Base-by-base conservation (phyloP, 1,140 invertebrate genomes). In the Phthorimaea operculella region DNA sequence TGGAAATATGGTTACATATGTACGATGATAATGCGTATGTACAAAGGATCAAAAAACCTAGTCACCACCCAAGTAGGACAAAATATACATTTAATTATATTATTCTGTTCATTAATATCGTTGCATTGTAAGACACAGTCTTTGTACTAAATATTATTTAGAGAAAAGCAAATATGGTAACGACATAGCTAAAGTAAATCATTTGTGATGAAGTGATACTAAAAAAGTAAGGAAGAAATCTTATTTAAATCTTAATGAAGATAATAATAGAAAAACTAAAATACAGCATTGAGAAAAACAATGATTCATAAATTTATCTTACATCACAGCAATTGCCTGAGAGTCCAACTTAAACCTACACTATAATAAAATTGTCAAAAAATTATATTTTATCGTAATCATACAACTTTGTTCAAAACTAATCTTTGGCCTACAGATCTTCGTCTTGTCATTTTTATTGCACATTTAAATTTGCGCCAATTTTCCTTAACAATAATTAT, bases 401-500 rank as follows among this genome's bases (percentile, higher is more conserved):
- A 21, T 64, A 62, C 60, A 64, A 71, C 66, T 66, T 65, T 68
- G 63, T 57, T 68, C 63, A 60, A 69, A 70, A 69, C 76, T 79
- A 79, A 77, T 83, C 79, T 83, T 83, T 83, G 79, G 79, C 76
- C 70, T 74, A 66, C 81, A 84, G 79, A 84, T 82, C 81, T 3
- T 81, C 66, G 60, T 60, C 52, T 73, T 75, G 72, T 79, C 76
- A 76, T 70, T 65, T 62, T 58, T 68, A 75, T 79, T 76, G 74
- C 77, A 77, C 79, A 59, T 50, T 28, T 47, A 39, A 39, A 4
- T 55, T 58, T 59, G 65, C 68, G 68, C 67, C 67, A 60, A 58
- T 60, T 54, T 62, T 58, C 14, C 61, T 59, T 65, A 53, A 64
- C 33, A 55, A 59, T 57, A 62, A 56, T 59, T 60, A 52, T 68